Evolutionary conservation across 2,797 vertebrate genomes (phyloP).

Genomic region (Crotalus adamanteus): DNA sequence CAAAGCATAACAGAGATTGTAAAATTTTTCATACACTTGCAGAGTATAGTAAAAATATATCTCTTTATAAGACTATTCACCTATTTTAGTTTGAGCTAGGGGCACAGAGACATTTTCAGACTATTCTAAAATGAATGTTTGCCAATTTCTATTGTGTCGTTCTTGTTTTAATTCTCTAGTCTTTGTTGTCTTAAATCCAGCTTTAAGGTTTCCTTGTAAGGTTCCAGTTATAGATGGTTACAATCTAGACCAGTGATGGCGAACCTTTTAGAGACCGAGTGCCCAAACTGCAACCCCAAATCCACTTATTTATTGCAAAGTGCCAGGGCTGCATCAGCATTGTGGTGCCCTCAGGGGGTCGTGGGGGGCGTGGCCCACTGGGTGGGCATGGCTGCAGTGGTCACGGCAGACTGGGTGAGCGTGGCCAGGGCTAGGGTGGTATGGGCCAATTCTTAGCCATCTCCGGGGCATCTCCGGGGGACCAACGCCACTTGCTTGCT

Average conservation of each 20-base stretch:
- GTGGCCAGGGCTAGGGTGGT: no score
- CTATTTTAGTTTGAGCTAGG: background rate
- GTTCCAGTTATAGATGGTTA: background rate
- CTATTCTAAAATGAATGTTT: background rate
- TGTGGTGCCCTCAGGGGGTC: no score
- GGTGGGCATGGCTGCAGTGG: no score
- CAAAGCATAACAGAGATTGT: background rate
- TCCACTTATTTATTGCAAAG: no score
- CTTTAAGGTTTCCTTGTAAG: background rate
- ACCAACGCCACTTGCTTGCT: no score
- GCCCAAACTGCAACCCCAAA: no score
- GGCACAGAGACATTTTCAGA: background rate
- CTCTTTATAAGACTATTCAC: background rate
- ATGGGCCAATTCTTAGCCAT: no score
- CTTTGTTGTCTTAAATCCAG: conserved; percentile 1
- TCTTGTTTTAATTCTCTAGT: background rate
- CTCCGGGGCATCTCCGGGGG: no score
- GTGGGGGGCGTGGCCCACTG: no score
- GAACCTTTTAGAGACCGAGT: no score
- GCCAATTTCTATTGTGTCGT: background rate
- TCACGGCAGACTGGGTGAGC: no score
- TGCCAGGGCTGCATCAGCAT: no score
- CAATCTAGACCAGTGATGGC: background rate
- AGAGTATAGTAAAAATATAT: background rate
- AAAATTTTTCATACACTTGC: background rate